phyloP scores from a whole-genome alignment of 2,113 vertebrate genomes.

The Callithrix jacchus region DNA sequence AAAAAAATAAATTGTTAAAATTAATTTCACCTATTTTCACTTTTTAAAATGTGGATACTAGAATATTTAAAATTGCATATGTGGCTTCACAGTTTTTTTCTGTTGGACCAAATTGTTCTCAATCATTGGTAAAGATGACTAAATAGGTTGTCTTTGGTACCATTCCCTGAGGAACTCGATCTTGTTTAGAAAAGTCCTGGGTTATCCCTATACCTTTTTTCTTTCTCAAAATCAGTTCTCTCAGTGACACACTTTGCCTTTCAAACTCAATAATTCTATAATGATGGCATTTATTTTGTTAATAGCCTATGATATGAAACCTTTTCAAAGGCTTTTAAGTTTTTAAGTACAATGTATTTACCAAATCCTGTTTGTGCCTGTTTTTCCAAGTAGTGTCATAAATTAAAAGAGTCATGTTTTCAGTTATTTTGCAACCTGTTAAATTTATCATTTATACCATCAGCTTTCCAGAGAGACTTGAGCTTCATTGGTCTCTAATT shows the following conservation, averaged over 20 bases:
- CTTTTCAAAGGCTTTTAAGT: constrained; percentile 30
- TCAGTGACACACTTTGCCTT: neutral
- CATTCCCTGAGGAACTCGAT: neutral
- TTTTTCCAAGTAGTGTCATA: neutral
- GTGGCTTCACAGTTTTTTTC: neutral
- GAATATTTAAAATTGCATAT: constrained; percentile 17
- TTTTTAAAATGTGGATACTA: neutral
- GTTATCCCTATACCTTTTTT: neutral
- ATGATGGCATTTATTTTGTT: neutral
- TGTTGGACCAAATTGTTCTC: neutral
- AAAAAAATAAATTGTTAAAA: constrained; percentile 16
- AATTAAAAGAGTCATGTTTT: neutral
- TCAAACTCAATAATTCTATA: neutral
- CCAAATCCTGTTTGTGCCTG: neutral
- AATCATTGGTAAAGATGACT: constrained; percentile 6
- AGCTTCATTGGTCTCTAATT: neutral
- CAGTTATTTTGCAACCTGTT: neutral
- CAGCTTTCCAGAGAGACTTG: neutral
- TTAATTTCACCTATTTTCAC: neutral
- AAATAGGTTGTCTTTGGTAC: neutral
- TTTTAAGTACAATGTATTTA: neutral
- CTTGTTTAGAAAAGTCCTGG: neutral
- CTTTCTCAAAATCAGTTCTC: neutral
- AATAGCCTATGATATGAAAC: neutral
- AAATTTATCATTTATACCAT: constrained; percentile 12